Evolutionary conservation across 2,797 vertebrate species (phyloP).

Genomic region (Mormyrops boulengeri): DNA sequence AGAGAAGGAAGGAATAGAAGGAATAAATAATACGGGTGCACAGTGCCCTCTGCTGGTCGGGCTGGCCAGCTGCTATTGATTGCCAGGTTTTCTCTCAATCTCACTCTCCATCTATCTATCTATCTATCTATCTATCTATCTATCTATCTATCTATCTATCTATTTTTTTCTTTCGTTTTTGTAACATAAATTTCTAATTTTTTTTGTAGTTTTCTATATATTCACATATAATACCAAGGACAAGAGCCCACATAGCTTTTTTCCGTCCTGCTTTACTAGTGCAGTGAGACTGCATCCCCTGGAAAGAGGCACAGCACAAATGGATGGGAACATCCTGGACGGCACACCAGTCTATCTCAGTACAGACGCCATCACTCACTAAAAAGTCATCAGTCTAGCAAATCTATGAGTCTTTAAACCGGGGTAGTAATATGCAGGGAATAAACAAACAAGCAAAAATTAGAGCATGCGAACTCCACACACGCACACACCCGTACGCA

Average conservation of each 20-base stretch:
- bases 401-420: neutral
- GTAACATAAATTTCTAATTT: neutral
- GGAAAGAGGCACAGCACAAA: neutral
- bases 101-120: neutral
- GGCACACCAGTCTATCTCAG: neutral
- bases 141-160: neutral
- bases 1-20: neutral
- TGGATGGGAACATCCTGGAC: neutral
- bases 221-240: neutral
- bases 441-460: neutral
- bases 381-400: neutral
- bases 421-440: neutral
- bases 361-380: neutral
- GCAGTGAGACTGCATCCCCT: neutral
- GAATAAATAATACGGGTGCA: neutral
- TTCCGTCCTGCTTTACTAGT: neutral
- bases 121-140: too few species aligned
- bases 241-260: neutral
- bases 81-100: neutral
- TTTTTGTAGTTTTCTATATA: neutral
- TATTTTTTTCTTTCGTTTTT: neutral
- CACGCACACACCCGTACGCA: neutral
- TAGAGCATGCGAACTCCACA: neutral
- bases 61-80: neutral
- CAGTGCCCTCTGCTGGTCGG: slow-evolving; percentile 3